phyloP scores from a whole-genome alignment of 2,797 vertebrate species.

The Enteromius treurensis region DNA sequence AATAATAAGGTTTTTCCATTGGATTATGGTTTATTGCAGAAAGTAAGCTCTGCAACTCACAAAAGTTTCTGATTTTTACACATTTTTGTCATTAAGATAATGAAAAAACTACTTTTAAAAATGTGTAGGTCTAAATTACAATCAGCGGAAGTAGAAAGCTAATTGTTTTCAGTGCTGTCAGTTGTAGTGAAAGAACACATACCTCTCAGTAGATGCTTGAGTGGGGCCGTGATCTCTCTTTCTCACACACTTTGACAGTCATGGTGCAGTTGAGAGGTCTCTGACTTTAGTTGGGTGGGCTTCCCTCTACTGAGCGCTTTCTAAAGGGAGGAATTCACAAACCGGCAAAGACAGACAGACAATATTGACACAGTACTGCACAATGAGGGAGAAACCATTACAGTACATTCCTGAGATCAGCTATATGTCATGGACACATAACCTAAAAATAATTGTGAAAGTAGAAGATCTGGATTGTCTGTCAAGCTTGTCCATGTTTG shows the following conservation, averaged over 20 bases:
- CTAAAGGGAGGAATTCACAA: slow-evolving; percentile 67
- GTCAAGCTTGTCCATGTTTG: neutral
- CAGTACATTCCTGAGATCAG: slow-evolving; percentile 7
- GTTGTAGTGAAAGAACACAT: slow-evolving; percentile 2
- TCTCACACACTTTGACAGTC: slow-evolving; percentile 56
- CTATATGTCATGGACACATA: neutral
- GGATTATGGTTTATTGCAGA: neutral
- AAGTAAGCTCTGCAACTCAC: neutral
- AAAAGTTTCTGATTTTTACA: neutral
- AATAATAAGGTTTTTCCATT: neutral
- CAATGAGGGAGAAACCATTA: neutral
- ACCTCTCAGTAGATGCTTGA: neutral
- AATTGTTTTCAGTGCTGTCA: slow-evolving; percentile 10
- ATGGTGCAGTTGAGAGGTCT: slow-evolving; percentile 57
- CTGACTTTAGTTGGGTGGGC: slow-evolving; percentile 30
- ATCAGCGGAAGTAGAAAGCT: too few relatives aligned
- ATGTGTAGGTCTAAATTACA: neutral
- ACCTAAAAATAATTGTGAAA: neutral
- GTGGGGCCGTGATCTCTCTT: slow-evolving; percentile 42
- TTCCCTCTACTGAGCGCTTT: neutral
- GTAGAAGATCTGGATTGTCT: neutral
- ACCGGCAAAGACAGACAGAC: slow-evolving; percentile 65
- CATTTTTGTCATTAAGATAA: neutral
- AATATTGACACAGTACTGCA: slow-evolving; percentile 70
- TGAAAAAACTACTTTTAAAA: neutral